Evolutionary conservation across 2,888 invertebrate species (phyloP).

Genomic region (Heliconius charithonia): DNA sequence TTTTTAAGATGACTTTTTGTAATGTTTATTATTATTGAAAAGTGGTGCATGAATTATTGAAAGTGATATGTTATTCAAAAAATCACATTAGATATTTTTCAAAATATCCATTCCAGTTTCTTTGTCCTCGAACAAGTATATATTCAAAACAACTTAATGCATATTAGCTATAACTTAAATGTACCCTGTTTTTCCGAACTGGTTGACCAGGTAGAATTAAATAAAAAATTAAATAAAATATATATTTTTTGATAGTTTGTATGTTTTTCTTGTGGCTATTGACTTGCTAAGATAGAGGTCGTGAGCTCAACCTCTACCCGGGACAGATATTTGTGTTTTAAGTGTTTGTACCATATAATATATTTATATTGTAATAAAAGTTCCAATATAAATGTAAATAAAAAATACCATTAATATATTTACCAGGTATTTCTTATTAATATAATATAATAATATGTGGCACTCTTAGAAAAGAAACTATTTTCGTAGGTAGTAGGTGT

Average conservation of each 20-base stretch:
- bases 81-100: not conserved
- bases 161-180: constrained; percentile 1
- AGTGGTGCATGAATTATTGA: not conserved
- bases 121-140: constrained; percentile 5
- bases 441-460: no score
- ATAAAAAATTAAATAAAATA: not conserved
- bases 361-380: no score
- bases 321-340: no score
- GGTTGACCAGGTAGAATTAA: constrained; percentile 17
- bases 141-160: not conserved
- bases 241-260: not conserved
- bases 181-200: not conserved
- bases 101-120: not conserved
- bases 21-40: not conserved
- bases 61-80: not conserved
- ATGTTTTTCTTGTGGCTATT: not conserved
- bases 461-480: no score
- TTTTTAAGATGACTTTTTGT: not conserved
- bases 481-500: no score
- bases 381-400: no score
- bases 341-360: no score
- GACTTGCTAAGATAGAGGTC: no score
- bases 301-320: not conserved
- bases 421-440: no score
- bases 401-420: no score